These are phyloP conservation scores for Python bivittatus DNA, from an alignment of 2,113 vertebrate genomes.

Conservation along the genomic window DNA sequence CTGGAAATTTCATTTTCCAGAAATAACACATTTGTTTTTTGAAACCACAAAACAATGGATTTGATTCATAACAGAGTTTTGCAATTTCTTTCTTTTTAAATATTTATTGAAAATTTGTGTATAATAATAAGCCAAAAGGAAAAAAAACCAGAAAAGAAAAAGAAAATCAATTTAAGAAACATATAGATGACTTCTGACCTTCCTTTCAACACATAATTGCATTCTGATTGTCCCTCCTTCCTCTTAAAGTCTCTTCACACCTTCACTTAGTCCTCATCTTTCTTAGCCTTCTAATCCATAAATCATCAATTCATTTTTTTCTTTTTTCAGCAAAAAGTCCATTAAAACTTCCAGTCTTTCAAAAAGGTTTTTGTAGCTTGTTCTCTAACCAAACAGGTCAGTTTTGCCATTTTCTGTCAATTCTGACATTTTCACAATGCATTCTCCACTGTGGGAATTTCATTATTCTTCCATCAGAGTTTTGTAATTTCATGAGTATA, in stretches of 20 bases:
- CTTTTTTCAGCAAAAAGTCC: neutral
- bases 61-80: neutral
- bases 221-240: neutral
- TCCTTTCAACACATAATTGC: neutral
- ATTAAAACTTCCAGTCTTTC: neutral
- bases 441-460: neutral
- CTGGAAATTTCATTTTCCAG: neutral
- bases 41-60: neutral
- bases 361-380: neutral
- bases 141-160: neutral
- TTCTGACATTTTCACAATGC: neutral
- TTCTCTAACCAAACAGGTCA: neutral
- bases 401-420: neutral
- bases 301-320: neutral
- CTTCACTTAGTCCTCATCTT: neutral
- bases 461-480: neutral
- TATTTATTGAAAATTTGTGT: neutral
- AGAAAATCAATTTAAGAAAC: neutral
- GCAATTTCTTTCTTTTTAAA: neutral
- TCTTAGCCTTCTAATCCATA: neutral
- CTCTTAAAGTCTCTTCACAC: neutral
- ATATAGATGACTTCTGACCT: neutral
- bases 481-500: neutral
- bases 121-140: neutral
- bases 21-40: neutral